Conservation (phyloP, 1,140 invertebrate species). For the Lineus longissimus region DNA sequence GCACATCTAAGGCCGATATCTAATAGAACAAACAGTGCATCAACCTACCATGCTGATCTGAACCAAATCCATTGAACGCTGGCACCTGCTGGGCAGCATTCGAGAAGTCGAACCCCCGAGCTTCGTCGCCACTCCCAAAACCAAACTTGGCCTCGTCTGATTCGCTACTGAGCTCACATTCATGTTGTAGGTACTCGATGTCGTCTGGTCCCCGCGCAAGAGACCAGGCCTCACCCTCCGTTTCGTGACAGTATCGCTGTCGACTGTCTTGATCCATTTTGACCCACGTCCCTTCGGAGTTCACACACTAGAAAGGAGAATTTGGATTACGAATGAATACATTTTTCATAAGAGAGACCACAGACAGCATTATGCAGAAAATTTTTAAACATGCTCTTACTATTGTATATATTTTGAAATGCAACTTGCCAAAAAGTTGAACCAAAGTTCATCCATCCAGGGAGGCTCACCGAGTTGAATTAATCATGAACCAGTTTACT, state of each 20-base stretch:
- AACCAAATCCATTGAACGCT: constrained; percentile 1
- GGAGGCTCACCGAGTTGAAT: too few species aligned
- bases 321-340: not conserved
- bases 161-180: constrained; percentile 47
- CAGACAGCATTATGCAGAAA: too few species aligned
- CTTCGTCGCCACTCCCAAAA: not conserved
- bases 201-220: constrained; percentile 66
- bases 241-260: constrained; percentile 67
- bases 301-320: constrained; percentile 67
- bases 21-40: too few species aligned
- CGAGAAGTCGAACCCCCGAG: constrained; percentile 1
- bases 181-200: constrained; percentile 67
- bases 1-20: too few species aligned
- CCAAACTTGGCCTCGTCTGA: constrained; percentile 1
- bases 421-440: too few species aligned
- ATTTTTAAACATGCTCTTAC: too few species aligned
- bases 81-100: constrained; percentile 6
- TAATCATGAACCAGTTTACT: too few species aligned
- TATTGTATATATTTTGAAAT: too few species aligned
- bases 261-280: constrained; percentile 72
- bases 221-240: constrained; percentile 70
- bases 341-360: too few species aligned
- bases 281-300: constrained; percentile 94
- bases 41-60: too few species aligned
- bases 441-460: too few species aligned